A percentile compares a stretch with the other conserved stretches of the same genome.
Conservation (phyloP, 2,888 invertebrate genomes). For the Galerucella calmariensis region DNA sequence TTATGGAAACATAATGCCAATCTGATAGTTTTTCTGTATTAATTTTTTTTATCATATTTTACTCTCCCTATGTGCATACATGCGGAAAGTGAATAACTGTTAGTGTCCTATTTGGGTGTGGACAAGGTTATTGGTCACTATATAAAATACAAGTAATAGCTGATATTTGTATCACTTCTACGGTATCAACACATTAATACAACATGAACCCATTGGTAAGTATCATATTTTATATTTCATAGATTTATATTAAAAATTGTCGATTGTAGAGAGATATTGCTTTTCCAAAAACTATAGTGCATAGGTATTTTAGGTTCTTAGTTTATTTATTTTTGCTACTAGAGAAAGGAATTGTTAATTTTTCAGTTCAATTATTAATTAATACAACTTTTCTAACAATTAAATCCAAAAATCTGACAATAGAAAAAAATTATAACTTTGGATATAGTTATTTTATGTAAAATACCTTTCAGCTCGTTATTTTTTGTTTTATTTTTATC, state of each 20-base stretch:
- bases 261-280: too few relatives aligned
- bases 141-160: conserved; percentile 50
- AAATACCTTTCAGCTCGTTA: too few relatives aligned
- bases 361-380: too few relatives aligned
- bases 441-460: too few relatives aligned
- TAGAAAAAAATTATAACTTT: too few relatives aligned
- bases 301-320: too few relatives aligned
- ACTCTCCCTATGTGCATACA: conserved; percentile 39
- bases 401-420: too few relatives aligned
- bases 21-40: conserved; percentile 22
- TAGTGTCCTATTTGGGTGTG: conserved; percentile 51
- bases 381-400: too few relatives aligned
- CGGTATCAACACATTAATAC: conserved; percentile 45
- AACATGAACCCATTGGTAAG: conserved; percentile 56
- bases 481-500: too few relatives aligned
- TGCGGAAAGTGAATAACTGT: conserved; percentile 45
- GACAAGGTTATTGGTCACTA: conserved; percentile 52
- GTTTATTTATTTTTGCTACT: too few relatives aligned
- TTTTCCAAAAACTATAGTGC: too few relatives aligned
- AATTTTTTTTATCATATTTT: conserved; percentile 35
- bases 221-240: conserved; percentile 32
- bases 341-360: too few relatives aligned
- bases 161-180: conserved; percentile 52
- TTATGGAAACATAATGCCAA: conserved; percentile 19
- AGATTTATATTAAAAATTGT: neutral